phyloP scores from a whole-genome alignment of 2,888 invertebrate species.

The Noctuana brunneofusca region DNA sequence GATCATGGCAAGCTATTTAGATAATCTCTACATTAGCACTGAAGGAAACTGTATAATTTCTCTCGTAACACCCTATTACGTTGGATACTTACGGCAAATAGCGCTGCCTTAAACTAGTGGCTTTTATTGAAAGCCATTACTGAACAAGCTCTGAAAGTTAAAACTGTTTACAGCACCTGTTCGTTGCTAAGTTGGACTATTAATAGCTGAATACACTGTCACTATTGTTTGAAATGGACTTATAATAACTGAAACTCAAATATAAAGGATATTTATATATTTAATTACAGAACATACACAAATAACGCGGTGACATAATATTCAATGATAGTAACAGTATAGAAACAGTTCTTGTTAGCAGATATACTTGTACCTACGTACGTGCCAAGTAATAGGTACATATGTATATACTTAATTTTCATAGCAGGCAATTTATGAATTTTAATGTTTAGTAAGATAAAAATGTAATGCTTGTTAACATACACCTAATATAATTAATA shows the following conservation, averaged over 20 bases:
- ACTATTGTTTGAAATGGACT: neutral
- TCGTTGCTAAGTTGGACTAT: slow-evolving; percentile 17
- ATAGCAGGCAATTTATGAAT: too few relatives aligned
- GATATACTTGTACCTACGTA: too few relatives aligned
- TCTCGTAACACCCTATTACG: slow-evolving; percentile 5
- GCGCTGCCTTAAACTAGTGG: slow-evolving; percentile 6
- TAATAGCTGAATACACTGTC: neutral
- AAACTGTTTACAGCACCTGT: slow-evolving; percentile 28
- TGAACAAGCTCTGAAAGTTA: slow-evolving; percentile 23
- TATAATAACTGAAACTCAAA: neutral
- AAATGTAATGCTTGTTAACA: too few relatives aligned
- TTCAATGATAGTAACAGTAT: too few relatives aligned
- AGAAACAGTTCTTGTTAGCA: too few relatives aligned
- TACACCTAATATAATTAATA: too few relatives aligned
- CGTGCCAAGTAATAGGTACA: too few relatives aligned
- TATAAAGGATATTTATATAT: neutral
- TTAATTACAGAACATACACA: neutral
- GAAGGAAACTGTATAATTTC: slow-evolving; percentile 4
- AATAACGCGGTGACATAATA: neutral
- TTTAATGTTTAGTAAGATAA: too few relatives aligned
- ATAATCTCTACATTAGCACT: slow-evolving; percentile 16
- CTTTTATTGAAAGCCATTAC: slow-evolving; percentile 22
- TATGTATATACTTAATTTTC: too few relatives aligned
- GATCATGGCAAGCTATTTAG: neutral
- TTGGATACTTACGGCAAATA: slow-evolving; percentile 6